Base-by-base conservation (phyloP, 1,140 invertebrate genomes). In the Zaprionus gabonicus region DNA sequence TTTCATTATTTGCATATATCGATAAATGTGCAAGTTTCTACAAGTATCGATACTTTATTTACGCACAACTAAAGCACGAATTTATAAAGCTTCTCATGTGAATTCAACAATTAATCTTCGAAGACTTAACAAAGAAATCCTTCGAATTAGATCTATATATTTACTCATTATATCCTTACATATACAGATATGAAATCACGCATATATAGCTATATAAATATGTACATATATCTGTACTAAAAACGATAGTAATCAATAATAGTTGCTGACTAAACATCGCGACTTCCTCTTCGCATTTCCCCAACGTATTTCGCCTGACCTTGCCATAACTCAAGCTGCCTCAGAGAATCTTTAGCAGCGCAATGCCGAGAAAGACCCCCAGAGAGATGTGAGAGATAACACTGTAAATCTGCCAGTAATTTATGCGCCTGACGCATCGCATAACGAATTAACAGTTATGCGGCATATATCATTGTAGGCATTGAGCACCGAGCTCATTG, bases 341-440 rank as follows among this genome's bases (percentile, higher is more conserved):
- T n/a, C 6, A 1, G 1, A 44, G 41, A 44, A 44, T 17, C 41
- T 44, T 6, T 9, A 9, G 41, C 41, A 9, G 41, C 2, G n/a
- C 6, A 7, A 17, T 17, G 41, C n/a, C 7, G 7, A 6, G 7
- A 4, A n/a, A 17, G 41, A 17, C 4, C 57, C 44, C 67, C 10
- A 34, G 67, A 36, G 60, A 64, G 41, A 7, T 6, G 25, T 58
- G 28, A 13, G 34, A 46, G 4, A 17, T 66, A 41, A 72, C 82
- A 77, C 59, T 75, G 67, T 15, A 84, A 88, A 78, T 81, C 77
- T 78, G 44, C 68, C 64, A 70, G 41, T 83, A 81, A 87, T 88
- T 88, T 88, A 87, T 83, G 78, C 74, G 49, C 20, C 23, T 77
- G 64, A 55, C 51, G 58, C 73, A 77, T 58, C 46, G 49, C 49